Evolutionary conservation across 2,888 invertebrate genomes (phyloP).

Genomic region (Pristionchus maxplancki): DNA sequence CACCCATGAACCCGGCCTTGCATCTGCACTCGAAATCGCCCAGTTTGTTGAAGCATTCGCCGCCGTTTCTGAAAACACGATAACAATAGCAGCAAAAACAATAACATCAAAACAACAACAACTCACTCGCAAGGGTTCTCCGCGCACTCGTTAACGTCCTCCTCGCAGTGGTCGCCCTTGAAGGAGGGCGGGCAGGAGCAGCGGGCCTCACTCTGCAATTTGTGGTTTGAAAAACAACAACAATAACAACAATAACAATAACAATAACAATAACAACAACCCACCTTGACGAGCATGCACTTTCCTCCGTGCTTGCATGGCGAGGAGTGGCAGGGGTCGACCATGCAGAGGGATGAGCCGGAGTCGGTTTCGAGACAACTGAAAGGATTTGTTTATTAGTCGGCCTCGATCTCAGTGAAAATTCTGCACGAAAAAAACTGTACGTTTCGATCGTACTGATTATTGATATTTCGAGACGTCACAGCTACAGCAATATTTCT

Average conservation of each 20-base stretch:
- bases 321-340: slow-evolving; percentile 57
- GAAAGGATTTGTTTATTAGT: background rate
- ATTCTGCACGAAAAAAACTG: no score
- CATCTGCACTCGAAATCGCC: slow-evolving; percentile 81
- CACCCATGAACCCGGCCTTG: slow-evolving; percentile 58
- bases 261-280: no score
- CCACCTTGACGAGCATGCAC: slow-evolving; percentile 67
- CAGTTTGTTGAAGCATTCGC: slow-evolving; percentile 87
- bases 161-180: slow-evolving; percentile 86
- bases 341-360: slow-evolving; percentile 53
- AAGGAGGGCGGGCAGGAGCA: slow-evolving; percentile 93
- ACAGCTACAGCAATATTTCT: no score
- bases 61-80: slow-evolving; percentile 80
- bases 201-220: slow-evolving; percentile 83
- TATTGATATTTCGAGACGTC: no score
- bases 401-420: background rate
- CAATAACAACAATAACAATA: no score
- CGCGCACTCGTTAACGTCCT: slow-evolving; percentile 83
- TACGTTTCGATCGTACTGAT: no score
- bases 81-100: background rate
- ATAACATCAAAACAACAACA: background rate
- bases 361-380: slow-evolving; percentile 57
- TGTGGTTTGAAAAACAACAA: no score
- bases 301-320: slow-evolving; percentile 72
- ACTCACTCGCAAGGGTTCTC: slow-evolving; percentile 43